These are phyloP conservation scores for Heterotis niloticus DNA, from an alignment of 2,113 vertebrate genomes.

Conservation along the genomic window DNA sequence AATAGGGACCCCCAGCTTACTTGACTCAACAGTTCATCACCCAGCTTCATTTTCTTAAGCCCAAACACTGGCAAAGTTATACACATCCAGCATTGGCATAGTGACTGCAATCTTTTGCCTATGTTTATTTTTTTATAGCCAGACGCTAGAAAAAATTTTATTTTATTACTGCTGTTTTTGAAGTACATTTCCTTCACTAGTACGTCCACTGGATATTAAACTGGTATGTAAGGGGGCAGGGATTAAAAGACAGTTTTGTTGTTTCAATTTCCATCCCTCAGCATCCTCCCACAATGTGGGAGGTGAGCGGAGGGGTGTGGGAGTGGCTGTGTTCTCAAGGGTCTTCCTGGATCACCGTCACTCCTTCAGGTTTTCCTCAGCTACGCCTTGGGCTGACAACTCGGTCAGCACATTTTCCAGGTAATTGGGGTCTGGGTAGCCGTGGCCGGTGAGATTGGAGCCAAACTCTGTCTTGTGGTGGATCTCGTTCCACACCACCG, in stretches of 20 bases:
- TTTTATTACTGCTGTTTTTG: slow-evolving; percentile 36
- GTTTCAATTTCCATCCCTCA: slow-evolving; percentile 33
- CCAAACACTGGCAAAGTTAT: slow-evolving; percentile 37
- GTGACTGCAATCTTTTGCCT: slow-evolving; percentile 33
- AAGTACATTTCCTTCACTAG: slow-evolving; percentile 37
- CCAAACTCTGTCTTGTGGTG: slow-evolving; percentile 97
- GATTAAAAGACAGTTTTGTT: slow-evolving; percentile 30
- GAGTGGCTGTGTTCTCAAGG: slow-evolving; percentile 25
- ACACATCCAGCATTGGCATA: slow-evolving; percentile 41
- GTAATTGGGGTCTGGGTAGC: slow-evolving; percentile 91
- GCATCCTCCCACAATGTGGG: slow-evolving; percentile 18
- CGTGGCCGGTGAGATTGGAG: slow-evolving; percentile 92
- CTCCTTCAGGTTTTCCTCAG: slow-evolving; percentile 79
- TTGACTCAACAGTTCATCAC: background rate
- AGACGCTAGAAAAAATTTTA: slow-evolving; percentile 37
- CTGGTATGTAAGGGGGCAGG: slow-evolving; percentile 33
- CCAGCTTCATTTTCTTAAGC: slow-evolving; percentile 24
- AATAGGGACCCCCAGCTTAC: slow-evolving; percentile 20
- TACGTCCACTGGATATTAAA: slow-evolving; percentile 31
- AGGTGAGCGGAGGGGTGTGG: slow-evolving; percentile 18
- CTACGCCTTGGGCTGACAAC: slow-evolving; percentile 85
- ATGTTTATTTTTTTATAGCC: slow-evolving; percentile 30
- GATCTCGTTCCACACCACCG: slow-evolving; percentile 95
- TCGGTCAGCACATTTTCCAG: slow-evolving; percentile 90
- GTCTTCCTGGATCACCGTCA: slow-evolving; percentile 50